Percentiles rank a stretch among this genome's conserved stretches.
Evolutionary conservation across 2,888 invertebrate species (phyloP).

Genomic region (Metallyticus violacea): DNA sequence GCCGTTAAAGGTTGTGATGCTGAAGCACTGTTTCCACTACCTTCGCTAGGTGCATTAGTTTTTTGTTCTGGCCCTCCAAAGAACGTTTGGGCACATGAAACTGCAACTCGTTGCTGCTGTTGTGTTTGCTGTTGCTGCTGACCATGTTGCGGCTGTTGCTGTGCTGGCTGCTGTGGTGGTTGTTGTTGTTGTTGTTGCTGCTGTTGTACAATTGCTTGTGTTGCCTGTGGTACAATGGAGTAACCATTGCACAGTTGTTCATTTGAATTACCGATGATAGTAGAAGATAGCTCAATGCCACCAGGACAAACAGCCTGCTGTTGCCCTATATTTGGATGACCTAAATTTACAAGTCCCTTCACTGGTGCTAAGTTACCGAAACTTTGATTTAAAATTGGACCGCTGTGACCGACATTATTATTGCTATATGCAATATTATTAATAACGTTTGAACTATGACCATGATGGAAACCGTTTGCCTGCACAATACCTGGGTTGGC

Average conservation of each 20-base stretch:
- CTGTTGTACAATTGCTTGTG: slow-evolving; percentile 3
- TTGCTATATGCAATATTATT: slow-evolving; percentile 24
- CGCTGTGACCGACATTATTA: slow-evolving; percentile 21
- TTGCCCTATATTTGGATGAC: slow-evolving; percentile 13
- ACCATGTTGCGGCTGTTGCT: not conserved
- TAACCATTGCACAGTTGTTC: slow-evolving; percentile 29
- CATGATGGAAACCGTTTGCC: slow-evolving; percentile 29
- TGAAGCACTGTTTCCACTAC: not conserved
- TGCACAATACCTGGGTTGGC: slow-evolving; percentile 16
- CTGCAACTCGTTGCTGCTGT: slow-evolving; percentile 19
- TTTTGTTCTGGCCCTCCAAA: slow-evolving; percentile 26
- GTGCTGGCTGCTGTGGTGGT: not conserved
- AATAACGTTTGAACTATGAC: slow-evolving; percentile 26
- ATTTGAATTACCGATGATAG: not conserved
- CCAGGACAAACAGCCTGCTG: slow-evolving; percentile 21
- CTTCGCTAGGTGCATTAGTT: not conserved
- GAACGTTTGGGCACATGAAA: slow-evolving; percentile 26
- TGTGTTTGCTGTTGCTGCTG: not conserved
- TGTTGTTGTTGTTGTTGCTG: not conserved
- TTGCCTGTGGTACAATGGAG: slow-evolving; percentile 13
- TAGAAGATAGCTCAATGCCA: slow-evolving; percentile 20
- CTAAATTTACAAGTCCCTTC: slow-evolving; percentile 26
- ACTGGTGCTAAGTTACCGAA: slow-evolving; percentile 19
- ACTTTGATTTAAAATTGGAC: slow-evolving; percentile 22
- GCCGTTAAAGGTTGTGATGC: not conserved